Evolutionary conservation across 2,113 vertebrate genomes (phyloP), one percentile per base, ranked within the genome.

Genomic region (Carassius gibelio): DNA sequence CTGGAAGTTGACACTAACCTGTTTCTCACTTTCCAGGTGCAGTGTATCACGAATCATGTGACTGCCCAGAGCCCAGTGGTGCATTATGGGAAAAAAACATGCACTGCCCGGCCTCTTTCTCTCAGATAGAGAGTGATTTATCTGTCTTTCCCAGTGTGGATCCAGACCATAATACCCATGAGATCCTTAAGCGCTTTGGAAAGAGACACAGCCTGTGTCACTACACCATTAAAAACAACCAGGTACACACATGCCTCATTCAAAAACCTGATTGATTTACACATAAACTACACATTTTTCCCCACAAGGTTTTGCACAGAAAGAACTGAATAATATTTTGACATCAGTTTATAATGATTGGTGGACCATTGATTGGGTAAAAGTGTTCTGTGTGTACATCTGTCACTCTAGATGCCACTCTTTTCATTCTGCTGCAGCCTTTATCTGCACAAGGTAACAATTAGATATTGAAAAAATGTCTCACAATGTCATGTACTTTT

Each of bases 181-280:
- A 99, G 94, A 96, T 99, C 88, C 96, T 97, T 0, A 89, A 95
- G 88, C 96, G 97, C 81, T 99, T 99, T 88, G 97, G 97, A 38
- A 96, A 97, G 88, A 95, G 97, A 68, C 97, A 99, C 88, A 99
- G 97, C 88, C 94, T 99, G 81, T 99, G 98, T 84, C 98, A 99
- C 91, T 99, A 99, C 90, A 97, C 97, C n/a, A 87, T 99, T 87
- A 98, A 97, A 94, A 93, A 88, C 80, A 88, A 88, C 82, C 84
- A 87, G 81, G 86, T 85, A 83, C 45, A 76, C n/a, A 9, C 9
- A 59, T 59, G 19, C 21, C 57, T n/a, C 57, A 1, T 21, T 61
- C 3, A 61, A 61, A n/a, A n/a, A 61, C 19, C 19, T 61, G 8
- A 61, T 9, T 61, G 64, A 30, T 68, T 50, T 50, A 66, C n/a